A percentile compares a stretch with the other conserved stretches of the same genome.
Evolutionary conservation across 2,797 vertebrate genomes (phyloP).

Genomic region (Premnoplex brunnescens): DNA sequence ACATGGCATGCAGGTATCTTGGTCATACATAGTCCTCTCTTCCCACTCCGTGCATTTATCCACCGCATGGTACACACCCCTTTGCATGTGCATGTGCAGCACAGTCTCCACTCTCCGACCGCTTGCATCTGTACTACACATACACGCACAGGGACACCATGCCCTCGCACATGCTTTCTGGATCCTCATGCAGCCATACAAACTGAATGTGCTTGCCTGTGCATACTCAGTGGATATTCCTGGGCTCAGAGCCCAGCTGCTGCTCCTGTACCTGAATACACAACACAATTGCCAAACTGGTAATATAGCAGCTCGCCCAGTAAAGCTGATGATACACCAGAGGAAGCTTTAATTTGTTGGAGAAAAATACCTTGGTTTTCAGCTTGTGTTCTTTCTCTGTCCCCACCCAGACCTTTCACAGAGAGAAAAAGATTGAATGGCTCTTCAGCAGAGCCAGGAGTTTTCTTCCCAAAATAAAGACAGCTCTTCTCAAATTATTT

Average conservation of each 20-base stretch:
- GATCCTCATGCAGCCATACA: background rate
- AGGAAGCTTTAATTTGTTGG: slow-evolving; percentile 4
- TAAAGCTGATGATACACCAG: background rate
- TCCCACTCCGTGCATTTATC: background rate
- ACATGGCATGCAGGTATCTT: slow-evolving; percentile 23
- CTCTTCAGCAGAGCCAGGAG: slow-evolving; percentile 28
- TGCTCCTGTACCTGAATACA: background rate
- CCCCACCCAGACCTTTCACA: slow-evolving; percentile 1
- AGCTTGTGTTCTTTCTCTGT: background rate
- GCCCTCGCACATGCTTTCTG: background rate
- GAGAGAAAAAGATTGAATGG: background rate
- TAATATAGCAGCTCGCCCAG: background rate
- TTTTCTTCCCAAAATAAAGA: slow-evolving; percentile 54
- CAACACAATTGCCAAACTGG: background rate
- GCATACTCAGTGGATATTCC: background rate
- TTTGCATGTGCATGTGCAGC: background rate
- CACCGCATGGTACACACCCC: slow-evolving; percentile 53
- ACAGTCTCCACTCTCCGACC: background rate
- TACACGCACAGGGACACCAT: background rate
- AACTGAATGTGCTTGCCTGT: background rate
- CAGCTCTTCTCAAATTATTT: slow-evolving; percentile 28
- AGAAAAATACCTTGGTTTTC: background rate
- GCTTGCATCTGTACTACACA: background rate
- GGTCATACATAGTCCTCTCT: background rate
- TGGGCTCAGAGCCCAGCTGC: background rate